Evolutionary conservation across 2,888 invertebrate species (phyloP).

Genomic region (Melanchra persicariae): DNA sequence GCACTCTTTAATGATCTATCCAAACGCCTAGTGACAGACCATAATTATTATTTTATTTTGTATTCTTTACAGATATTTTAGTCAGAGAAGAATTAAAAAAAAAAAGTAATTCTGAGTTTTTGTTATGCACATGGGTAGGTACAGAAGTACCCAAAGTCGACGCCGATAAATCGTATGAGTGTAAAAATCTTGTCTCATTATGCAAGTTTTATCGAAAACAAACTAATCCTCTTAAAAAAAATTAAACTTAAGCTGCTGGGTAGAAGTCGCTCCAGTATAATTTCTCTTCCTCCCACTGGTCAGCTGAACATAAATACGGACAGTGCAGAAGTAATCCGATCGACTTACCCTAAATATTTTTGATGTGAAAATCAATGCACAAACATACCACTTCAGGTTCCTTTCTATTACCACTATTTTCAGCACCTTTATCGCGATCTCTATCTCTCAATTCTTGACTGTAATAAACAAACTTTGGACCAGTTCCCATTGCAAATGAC

Average conservation of each 20-base stretch:
- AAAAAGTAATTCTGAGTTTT: no score
- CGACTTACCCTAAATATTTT: background rate
- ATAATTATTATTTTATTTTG: no score
- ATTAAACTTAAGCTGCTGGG: background rate
- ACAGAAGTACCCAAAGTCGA: no score
- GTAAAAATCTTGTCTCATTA: background rate
- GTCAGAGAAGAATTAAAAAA: no score
- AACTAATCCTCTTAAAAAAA: no score
- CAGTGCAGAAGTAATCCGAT: background rate
- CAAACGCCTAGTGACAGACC: no score
- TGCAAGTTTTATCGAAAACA: background rate
- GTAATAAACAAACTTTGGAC: background rate
- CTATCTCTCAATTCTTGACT: background rate
- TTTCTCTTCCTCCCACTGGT: background rate
- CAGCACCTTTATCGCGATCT: background rate
- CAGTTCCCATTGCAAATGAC: slow-evolving; percentile 27
- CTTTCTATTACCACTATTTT: background rate
- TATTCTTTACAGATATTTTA: no score
- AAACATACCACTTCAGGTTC: slow-evolving; percentile 38
- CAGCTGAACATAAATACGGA: background rate
- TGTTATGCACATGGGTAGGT: no score
- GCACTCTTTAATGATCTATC: no score
- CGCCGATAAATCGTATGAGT: no score
- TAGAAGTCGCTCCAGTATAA: background rate
- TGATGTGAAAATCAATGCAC: background rate